phyloP scores from a whole-genome alignment of 2,888 invertebrate genomes.

The Andrena camellia region DNA sequence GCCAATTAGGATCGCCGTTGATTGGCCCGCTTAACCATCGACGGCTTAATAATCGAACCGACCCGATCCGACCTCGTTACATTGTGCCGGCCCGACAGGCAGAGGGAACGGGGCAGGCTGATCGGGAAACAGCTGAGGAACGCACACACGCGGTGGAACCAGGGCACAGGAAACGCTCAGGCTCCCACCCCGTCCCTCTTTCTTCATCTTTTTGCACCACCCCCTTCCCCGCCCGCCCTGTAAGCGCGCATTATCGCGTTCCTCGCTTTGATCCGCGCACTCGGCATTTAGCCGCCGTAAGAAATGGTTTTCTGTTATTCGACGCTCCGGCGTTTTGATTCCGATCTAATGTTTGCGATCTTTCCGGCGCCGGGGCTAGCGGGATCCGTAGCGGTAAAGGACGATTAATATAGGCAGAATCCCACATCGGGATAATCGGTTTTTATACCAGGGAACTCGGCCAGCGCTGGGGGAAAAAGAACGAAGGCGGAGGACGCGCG shows the following conservation, averaged over 20 bases:
- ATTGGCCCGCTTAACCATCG: slow-evolving; percentile 27
- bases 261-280: slow-evolving; percentile 41
- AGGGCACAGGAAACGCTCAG: slow-evolving; percentile 25
- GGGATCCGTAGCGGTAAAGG: slow-evolving; percentile 61
- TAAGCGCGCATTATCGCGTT: slow-evolving; percentile 34
- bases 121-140: slow-evolving; percentile 23
- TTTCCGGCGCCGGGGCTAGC: slow-evolving; percentile 50
- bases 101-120: background rate
- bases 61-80: background rate
- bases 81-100: background rate
- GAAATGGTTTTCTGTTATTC: slow-evolving; percentile 54
- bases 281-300: slow-evolving; percentile 38
- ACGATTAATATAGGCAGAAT: slow-evolving; percentile 52
- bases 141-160: slow-evolving; percentile 7
- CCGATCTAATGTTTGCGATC: slow-evolving; percentile 38
- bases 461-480: background rate
- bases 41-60: slow-evolving; percentile 24
- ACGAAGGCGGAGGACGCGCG: slow-evolving; percentile 15
- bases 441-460: slow-evolving; percentile 35
- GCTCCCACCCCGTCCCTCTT: background rate
- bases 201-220: background rate
- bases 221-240: too few relatives aligned
- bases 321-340: slow-evolving; percentile 45
- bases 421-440: slow-evolving; percentile 32
- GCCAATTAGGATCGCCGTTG: slow-evolving; percentile 47